A percentile compares a stretch with the other conserved stretches of the same genome.
phyloP scores from a whole-genome alignment of 2,888 invertebrate species.

The Diarsia rubi region DNA sequence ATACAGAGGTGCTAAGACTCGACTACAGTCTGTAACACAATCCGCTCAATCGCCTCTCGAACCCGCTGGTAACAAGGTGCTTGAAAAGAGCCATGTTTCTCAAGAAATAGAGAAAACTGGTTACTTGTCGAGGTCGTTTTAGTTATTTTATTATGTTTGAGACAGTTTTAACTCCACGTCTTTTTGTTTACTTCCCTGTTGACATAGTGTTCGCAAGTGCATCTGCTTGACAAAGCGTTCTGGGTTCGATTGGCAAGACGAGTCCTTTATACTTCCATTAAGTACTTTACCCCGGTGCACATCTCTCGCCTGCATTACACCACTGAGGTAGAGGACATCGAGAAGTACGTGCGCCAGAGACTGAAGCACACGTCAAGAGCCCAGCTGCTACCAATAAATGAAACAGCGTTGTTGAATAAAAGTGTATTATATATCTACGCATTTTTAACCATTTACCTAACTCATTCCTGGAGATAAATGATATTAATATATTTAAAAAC shows the following conservation, averaged over 20 bases:
- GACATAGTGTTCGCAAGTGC: not conserved
- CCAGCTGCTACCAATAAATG: too few relatives aligned
- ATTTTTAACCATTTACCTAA: too few relatives aligned
- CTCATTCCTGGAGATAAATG: too few relatives aligned
- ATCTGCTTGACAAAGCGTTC: not conserved
- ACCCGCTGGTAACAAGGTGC: slow-evolving; percentile 29
- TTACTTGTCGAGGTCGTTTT: not conserved
- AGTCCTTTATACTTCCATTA: too few relatives aligned
- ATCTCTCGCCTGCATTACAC: too few relatives aligned
- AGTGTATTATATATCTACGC: too few relatives aligned
- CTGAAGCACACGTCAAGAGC: too few relatives aligned
- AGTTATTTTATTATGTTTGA: not conserved
- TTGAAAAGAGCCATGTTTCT: not conserved
- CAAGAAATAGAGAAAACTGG: not conserved
- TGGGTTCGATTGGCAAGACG: not conserved
- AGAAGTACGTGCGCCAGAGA: too few relatives aligned
- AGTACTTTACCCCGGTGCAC: too few relatives aligned
- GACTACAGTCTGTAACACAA: slow-evolving; percentile 13
- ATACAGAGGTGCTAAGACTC: slow-evolving; percentile 1
- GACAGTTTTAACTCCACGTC: not conserved
- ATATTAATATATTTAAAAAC: too few relatives aligned
- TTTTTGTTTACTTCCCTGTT: not conserved
- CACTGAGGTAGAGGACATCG: too few relatives aligned
- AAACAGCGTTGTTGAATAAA: too few relatives aligned
- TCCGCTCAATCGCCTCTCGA: slow-evolving; percentile 18